These are phyloP conservation scores for Characodon lateralis DNA, from an alignment of 2,797 vertebrate genomes.

Conservation along the genomic window DNA sequence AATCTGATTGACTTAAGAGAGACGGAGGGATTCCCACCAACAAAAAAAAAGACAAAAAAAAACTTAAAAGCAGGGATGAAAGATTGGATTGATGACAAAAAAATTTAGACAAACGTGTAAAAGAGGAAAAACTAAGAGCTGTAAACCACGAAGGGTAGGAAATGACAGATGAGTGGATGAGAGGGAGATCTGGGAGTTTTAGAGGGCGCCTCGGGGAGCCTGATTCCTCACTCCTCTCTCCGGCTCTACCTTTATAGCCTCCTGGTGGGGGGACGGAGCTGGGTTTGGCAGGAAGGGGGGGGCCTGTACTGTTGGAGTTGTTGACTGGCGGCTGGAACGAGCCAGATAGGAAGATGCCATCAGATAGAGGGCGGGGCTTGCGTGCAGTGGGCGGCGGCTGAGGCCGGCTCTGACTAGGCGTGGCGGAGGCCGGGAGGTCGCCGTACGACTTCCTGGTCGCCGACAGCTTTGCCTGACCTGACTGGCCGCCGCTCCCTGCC, in stretches of 20 bases:
- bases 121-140: conserved; percentile 47
- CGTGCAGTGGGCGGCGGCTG: conserved; percentile 87
- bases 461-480: conserved; percentile 97
- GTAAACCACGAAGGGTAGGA: conserved; percentile 41
- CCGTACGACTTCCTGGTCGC: conserved; percentile 90
- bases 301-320: conserved; percentile 97
- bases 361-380: conserved; percentile 93
- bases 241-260: conserved; percentile 88
- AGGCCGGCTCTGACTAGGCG: conserved; percentile 75
- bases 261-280: conserved; percentile 82
- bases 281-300: conserved; percentile 87
- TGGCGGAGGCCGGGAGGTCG: conserved; percentile 85
- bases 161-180: conserved; percentile 64
- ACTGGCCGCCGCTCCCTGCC: conserved; percentile 73
- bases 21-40: conserved; percentile 34
- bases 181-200: conserved; percentile 60
- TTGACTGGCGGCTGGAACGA: conserved; percentile 90
- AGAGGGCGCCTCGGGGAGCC: conserved; percentile 59
- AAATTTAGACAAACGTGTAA: conserved; percentile 53
- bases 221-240: conserved; percentile 72
- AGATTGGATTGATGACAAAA: conserved; percentile 45
- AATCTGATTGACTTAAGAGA: conserved; percentile 50
- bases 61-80: conserved; percentile 49
- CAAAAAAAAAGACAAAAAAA: conserved; percentile 25
- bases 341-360: conserved; percentile 94